Base-by-base conservation (phyloP, 2,888 invertebrate species). In the Epinotia bilunana region DNA sequence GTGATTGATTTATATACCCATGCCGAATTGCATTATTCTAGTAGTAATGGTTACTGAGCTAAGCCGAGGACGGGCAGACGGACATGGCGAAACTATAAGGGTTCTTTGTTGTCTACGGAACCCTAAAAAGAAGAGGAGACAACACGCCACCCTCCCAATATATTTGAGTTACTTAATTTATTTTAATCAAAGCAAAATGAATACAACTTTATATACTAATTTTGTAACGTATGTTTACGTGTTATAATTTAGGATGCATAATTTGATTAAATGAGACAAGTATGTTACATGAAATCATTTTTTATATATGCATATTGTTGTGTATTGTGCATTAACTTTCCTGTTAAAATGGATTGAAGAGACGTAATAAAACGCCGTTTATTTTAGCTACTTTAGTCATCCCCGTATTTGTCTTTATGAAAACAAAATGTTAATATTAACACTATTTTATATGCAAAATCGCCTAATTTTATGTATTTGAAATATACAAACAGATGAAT, bases 381-480 rank as follows among this genome's bases (percentile, higher is more conserved):
- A 39, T 58, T 65, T n/a, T n/a, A n/a, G n/a, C n/a, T n/a, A n/a
- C 61, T 13, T 33, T 49, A 60, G 39, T 11, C 20, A 2, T 23
- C 23, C 23, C 23, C 23, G 23, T 23, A 23, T 23, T 23, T 23
- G 23, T 23, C 23, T 23, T 23, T 65, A 71, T 53, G n/a, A 60
- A 28, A 62, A 18, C 46, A 20, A 43, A 61, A 65, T 71, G 43
- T n/a, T n/a, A n/a, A n/a, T n/a, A n/a, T n/a, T n/a, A n/a, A n/a
- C 18, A 16, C 23, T 33, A 39, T 65, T 49, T 71, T 63, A 60
- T 61, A 71, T 74, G 70, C 57, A 60, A 74, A 71, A 20, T 23
- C 49, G 16, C 55, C 18, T 74, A 71, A 74, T 74, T 39, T 39
- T 71, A 74, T 71, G 74, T 61, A 74, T 74, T 65, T 65, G 49